Conservation (phyloP, 2,888 invertebrate genomes). For the Cephus runcator region DNA sequence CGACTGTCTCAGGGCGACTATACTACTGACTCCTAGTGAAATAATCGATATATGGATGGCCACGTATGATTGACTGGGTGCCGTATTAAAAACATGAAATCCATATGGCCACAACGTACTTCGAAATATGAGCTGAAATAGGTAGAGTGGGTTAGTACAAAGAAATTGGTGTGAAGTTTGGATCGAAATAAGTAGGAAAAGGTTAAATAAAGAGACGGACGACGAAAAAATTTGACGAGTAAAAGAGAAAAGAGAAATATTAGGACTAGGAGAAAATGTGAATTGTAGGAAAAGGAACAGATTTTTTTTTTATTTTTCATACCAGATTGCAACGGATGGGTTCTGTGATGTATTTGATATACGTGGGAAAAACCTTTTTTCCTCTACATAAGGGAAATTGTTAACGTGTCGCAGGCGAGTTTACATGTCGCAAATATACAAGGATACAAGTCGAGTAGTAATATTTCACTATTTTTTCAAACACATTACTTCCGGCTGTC, state of each 20-base stretch:
- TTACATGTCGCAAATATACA: background rate
- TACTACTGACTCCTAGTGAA: slow-evolving; percentile 59
- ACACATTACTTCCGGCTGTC: background rate
- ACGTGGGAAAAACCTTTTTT: too few species aligned
- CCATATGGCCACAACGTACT: background rate
- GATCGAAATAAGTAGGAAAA: background rate
- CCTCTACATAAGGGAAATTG: too few species aligned
- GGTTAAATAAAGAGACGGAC: background rate
- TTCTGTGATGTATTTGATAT: too few species aligned
- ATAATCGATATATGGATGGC: slow-evolving; percentile 60
- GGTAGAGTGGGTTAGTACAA: background rate
- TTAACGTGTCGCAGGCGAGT: background rate
- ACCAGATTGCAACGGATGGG: too few species aligned
- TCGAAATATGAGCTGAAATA: background rate
- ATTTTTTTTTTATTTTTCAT: too few species aligned
- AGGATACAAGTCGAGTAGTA: background rate
- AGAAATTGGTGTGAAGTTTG: background rate
- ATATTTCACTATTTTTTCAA: background rate
- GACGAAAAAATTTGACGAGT: too few species aligned
- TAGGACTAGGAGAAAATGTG: too few species aligned
- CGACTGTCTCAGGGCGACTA: slow-evolving; percentile 41
- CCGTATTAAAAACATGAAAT: background rate
- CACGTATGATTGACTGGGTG: slow-evolving; percentile 47
- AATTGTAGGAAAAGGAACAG: too few species aligned
- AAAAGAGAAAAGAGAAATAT: too few species aligned